Base-by-base conservation (phyloP, 1,140 invertebrate genomes). In the Hypsibius dujardini region DNA sequence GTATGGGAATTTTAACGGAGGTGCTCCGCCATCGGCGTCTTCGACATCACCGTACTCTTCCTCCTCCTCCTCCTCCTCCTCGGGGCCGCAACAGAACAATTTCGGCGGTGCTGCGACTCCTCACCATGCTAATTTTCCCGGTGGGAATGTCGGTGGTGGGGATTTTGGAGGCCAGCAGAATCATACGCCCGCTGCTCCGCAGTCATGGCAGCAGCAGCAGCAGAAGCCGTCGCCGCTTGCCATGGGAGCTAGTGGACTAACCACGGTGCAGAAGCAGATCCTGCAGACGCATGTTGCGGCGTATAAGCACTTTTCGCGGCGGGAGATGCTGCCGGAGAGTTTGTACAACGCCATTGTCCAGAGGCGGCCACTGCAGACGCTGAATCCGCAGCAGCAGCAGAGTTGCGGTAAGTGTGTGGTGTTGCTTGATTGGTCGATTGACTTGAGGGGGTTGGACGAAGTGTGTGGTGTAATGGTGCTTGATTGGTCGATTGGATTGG, bases 151-250 rank as follows among this genome's bases (percentile, higher is more conserved):
- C 50, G 50, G 50, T n/a, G 7, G n/a, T 56, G 7, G 7, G 50
- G 50, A 56, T 12, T 56, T 12, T 56, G 7, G 7, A 56, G 50
- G 50, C 7, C 7, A 12, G 50, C 50, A 56, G 7, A 56, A 56
- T 56, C 50, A 7, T 12, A 70, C 75, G 2, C 40, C 45, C 70
- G 60, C 70, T n/a, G 15, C 46, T 2, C 50, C 70, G 7, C 14
- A 42, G n/a, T 46, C 75, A 70, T 73, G 73, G n/a, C 60, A 70
- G 46, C 74, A 72, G 50, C 74, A 62, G 70, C 72, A 72, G 3
- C 73, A 70, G n/a, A 73, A 74, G 46, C 74, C 70, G 14, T 72
- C 70, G 2, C 76, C 73, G 46, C 75, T 72, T 56, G 74, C 71
- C 71, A 75, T 75, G 72, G 50, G 50, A 56, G 72, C 72, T 12